Evolutionary conservation across 1,140 invertebrate species (phyloP).

Genomic region (Piezodorus guildinii): DNA sequence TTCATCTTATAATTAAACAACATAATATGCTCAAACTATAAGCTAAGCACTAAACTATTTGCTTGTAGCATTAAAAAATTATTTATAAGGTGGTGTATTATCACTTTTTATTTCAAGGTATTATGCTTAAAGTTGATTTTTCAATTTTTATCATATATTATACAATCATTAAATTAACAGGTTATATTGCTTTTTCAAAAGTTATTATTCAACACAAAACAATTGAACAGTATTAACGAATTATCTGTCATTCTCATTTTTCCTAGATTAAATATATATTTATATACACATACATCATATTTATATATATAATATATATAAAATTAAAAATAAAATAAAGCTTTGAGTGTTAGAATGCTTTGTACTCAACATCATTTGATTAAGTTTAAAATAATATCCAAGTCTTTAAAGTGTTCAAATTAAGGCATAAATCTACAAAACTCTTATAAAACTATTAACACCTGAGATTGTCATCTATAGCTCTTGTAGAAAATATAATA

Average conservation of each 20-base stretch:
- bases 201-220: too few relatives aligned
- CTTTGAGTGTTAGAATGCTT: slow-evolving; percentile 6
- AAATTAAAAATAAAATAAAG: slow-evolving; percentile 18
- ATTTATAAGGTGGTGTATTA: too few relatives aligned
- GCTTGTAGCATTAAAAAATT: too few relatives aligned
- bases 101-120: too few relatives aligned
- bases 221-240: too few relatives aligned
- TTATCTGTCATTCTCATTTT: slow-evolving; percentile 1
- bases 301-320: slow-evolving; percentile 9
- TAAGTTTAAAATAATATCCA: slow-evolving; percentile 11
- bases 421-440: slow-evolving; percentile 13
- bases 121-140: too few relatives aligned
- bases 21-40: not conserved
- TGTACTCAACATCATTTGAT: slow-evolving; percentile 12
- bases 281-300: not conserved
- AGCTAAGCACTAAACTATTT: slow-evolving; percentile 3
- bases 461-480: slow-evolving; percentile 25
- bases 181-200: too few relatives aligned
- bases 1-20: too few relatives aligned
- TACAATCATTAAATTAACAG: too few relatives aligned
- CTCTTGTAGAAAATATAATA: slow-evolving; percentile 20
- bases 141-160: too few relatives aligned
- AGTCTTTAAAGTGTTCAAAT: slow-evolving; percentile 3
- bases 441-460: slow-evolving; percentile 18
- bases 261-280: not conserved